These are phyloP conservation scores for Eudemis profundana DNA, from an alignment of 2,888 invertebrate species.

Conservation along the genomic window DNA sequence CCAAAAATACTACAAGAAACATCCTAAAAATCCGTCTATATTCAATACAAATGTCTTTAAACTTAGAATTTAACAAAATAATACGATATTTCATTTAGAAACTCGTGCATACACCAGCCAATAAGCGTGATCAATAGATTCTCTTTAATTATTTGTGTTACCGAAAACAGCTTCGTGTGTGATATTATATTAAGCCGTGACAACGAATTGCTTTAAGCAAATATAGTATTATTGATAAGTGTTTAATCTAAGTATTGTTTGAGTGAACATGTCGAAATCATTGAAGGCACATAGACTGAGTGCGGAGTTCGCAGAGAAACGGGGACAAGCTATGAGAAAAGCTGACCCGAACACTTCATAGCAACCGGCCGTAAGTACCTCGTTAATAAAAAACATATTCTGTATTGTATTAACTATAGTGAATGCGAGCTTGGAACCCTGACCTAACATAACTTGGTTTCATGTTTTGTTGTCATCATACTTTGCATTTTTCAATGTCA, in stretches of 20 bases:
- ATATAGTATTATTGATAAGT: slow-evolving; percentile 56
- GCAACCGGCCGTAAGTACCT: slow-evolving; percentile 80
- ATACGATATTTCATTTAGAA: slow-evolving; percentile 45
- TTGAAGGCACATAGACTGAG: slow-evolving; percentile 81
- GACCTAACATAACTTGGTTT: slow-evolving; percentile 36
- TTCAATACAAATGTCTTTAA: slow-evolving; percentile 46
- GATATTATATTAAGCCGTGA: slow-evolving; percentile 45
- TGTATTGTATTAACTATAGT: neutral
- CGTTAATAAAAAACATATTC: slow-evolving; percentile 16
- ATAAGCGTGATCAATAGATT: slow-evolving; percentile 79
- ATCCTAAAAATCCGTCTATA: slow-evolving; percentile 77
- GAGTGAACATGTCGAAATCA: slow-evolving; percentile 78
- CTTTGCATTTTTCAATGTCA: neutral
- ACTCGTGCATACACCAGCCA: slow-evolving; percentile 45
- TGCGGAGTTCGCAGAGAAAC: slow-evolving; percentile 81
- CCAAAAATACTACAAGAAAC: slow-evolving; percentile 68
- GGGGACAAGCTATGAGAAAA: slow-evolving; percentile 74
- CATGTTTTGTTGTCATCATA: slow-evolving; percentile 32
- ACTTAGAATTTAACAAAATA: slow-evolving; percentile 25
- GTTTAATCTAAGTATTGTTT: slow-evolving; percentile 59
- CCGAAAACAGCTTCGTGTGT: slow-evolving; percentile 65
- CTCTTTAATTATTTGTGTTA: slow-evolving; percentile 81
- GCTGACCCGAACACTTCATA: slow-evolving; percentile 76
- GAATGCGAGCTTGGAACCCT: neutral
- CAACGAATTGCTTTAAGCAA: slow-evolving; percentile 50